phyloP scores from a whole-genome alignment of 2,888 invertebrate species.

The Arrhopalites spinosus region DNA sequence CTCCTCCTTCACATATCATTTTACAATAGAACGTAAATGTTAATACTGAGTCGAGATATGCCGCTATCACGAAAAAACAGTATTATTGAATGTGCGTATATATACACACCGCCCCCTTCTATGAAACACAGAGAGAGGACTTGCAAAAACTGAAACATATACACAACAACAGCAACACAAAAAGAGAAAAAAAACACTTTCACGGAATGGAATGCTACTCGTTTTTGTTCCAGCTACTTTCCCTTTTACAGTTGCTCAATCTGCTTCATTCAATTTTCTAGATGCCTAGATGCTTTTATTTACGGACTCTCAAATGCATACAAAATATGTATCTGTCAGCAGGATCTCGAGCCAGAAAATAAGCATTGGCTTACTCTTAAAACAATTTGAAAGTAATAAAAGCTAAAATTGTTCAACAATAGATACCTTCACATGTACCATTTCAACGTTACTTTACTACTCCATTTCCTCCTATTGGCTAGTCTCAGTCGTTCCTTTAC shows the following conservation, averaged over 20 bases:
- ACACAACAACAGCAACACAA: not conserved
- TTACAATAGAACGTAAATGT: conserved; percentile 5
- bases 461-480: conserved; percentile 15
- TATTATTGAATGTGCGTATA: too few species aligned
- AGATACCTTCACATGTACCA: conserved; percentile 21
- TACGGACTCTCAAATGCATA: not conserved
- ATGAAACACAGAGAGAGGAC: too few species aligned
- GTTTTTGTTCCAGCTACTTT: conserved; percentile 5
- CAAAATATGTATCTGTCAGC: too few species aligned
- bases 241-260: conserved; percentile 23
- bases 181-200: conserved; percentile 20
- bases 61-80: not conserved
- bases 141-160: too few species aligned
- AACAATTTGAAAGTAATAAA: conserved; percentile 44
- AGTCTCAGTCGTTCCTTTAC: not conserved
- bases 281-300: conserved; percentile 21
- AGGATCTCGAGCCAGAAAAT: not conserved
- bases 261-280: conserved; percentile 27
- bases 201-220: conserved; percentile 21
- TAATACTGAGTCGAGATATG: not conserved
- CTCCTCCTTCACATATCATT: not conserved
- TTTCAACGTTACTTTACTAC: conserved; percentile 22
- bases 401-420: conserved; percentile 33
- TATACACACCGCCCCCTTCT: not conserved
- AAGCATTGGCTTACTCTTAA: conserved; percentile 30